Percentiles rank a stretch among this genome's conserved stretches.
Conservation (phyloP, 2,888 invertebrate genomes). For the Cistogaster globosa region DNA sequence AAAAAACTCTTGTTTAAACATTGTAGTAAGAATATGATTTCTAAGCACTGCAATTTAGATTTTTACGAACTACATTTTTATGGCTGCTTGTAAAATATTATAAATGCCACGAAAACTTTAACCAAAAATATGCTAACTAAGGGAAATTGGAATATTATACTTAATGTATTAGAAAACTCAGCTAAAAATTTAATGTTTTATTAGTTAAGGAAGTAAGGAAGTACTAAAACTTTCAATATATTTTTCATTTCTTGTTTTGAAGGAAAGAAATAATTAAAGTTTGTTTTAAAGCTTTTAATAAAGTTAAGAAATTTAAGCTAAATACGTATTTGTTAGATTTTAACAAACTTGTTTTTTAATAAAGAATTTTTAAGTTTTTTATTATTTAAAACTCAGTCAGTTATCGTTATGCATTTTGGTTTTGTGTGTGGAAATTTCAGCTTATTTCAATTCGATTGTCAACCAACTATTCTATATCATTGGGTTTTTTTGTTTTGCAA, state of each 20-base stretch:
- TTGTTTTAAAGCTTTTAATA: slow-evolving; percentile 6
- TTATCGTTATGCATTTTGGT: slow-evolving; percentile 32
- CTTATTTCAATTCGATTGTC: slow-evolving; percentile 37
- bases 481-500: slow-evolving; percentile 6
- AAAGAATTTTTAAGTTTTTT: background rate
- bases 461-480: slow-evolving; percentile 12
- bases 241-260: slow-evolving; percentile 9
- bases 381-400: slow-evolving; percentile 8
- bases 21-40: slow-evolving; percentile 25
- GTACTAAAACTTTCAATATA: slow-evolving; percentile 25
- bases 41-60: slow-evolving; percentile 33
- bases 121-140: background rate
- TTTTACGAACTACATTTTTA: slow-evolving; percentile 19
- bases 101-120: slow-evolving; percentile 8
- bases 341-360: background rate
- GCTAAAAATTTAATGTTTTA: slow-evolving; percentile 52
- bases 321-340: background rate
- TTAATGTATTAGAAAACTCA: slow-evolving; percentile 1
- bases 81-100: slow-evolving; percentile 18
- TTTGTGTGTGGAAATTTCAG: background rate
- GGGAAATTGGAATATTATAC: background rate
- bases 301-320: background rate
- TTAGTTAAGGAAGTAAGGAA: slow-evolving; percentile 13
- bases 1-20: slow-evolving; percentile 20
- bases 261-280: background rate